These are phyloP conservation scores for Micromesistius poutassou DNA, from an alignment of 2,797 vertebrate species.

Conservation along the genomic window DNA sequence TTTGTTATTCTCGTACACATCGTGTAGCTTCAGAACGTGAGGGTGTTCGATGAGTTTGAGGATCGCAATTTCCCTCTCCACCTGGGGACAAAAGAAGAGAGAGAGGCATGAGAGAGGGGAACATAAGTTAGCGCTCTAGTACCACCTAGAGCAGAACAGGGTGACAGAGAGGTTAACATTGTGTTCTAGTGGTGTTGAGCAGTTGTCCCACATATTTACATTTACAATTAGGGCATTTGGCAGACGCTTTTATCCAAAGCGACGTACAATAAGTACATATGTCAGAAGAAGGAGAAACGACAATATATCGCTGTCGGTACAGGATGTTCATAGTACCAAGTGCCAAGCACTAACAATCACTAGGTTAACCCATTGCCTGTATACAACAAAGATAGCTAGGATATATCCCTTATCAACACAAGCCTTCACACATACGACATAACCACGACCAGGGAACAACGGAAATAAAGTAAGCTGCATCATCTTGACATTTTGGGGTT, in stretches of 20 bases:
- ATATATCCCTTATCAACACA: no score
- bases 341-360: no score
- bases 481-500: not conserved
- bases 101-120: slow-evolving; percentile 14
- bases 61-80: slow-evolving; percentile 94
- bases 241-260: no score
- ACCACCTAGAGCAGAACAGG: not conserved
- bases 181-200: not conserved
- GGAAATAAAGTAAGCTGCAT: not conserved
- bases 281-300: no score
- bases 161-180: not conserved
- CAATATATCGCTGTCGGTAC: no score
- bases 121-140: slow-evolving; percentile 2
- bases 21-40: slow-evolving; percentile 90
- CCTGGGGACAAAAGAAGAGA: slow-evolving; percentile 68
- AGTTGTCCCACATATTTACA: no score
- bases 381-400: no score
- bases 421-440: not conserved
- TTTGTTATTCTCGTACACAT: slow-evolving; percentile 97
- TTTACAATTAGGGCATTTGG: no score
- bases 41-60: slow-evolving; percentile 93
- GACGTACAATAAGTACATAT: no score
- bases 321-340: no score
- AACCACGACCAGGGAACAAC: not conserved
- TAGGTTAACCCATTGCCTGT: no score